phyloP scores from a whole-genome alignment of 2,797 vertebrate species.

The Spea hammondii region DNA sequence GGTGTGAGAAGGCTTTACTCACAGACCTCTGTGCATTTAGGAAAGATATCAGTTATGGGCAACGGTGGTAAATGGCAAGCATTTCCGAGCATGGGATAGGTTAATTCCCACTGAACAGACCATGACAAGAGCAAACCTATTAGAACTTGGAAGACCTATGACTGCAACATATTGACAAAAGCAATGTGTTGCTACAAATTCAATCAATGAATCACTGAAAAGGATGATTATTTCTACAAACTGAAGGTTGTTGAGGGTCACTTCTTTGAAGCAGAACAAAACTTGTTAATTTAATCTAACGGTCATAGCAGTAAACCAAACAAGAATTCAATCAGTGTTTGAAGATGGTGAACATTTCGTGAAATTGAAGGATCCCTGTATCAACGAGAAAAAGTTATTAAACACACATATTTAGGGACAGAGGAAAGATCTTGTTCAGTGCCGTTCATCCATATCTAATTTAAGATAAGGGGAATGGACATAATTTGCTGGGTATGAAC shows the following conservation, averaged over 20 bases:
- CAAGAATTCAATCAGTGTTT: slow-evolving; percentile 71
- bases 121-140: slow-evolving; percentile 57
- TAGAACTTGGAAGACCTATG: slow-evolving; percentile 55
- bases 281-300: slow-evolving; percentile 73
- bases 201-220: slow-evolving; percentile 73
- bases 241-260: slow-evolving; percentile 68
- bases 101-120: slow-evolving; percentile 7
- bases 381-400: slow-evolving; percentile 58
- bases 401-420: slow-evolving; percentile 41
- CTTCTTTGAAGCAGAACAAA: slow-evolving; percentile 67
- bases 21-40: background rate
- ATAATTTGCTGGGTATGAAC: background rate
- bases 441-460: background rate
- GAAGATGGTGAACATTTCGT: slow-evolving; percentile 64
- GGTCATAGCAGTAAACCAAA: slow-evolving; percentile 69
- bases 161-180: slow-evolving; percentile 61
- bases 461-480: background rate
- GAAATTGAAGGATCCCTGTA: slow-evolving; percentile 69
- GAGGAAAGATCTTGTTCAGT: slow-evolving; percentile 36
- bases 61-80: background rate
- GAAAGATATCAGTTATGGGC: slow-evolving; percentile 4
- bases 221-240: slow-evolving; percentile 75
- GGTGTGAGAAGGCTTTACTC: background rate
- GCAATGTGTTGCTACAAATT: slow-evolving; percentile 49
- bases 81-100: background rate